Evolutionary conservation across 2,113 vertebrate species (phyloP), one percentile per base, ranked within the genome.

Genomic region (Pristiophorus japonicus): DNA sequence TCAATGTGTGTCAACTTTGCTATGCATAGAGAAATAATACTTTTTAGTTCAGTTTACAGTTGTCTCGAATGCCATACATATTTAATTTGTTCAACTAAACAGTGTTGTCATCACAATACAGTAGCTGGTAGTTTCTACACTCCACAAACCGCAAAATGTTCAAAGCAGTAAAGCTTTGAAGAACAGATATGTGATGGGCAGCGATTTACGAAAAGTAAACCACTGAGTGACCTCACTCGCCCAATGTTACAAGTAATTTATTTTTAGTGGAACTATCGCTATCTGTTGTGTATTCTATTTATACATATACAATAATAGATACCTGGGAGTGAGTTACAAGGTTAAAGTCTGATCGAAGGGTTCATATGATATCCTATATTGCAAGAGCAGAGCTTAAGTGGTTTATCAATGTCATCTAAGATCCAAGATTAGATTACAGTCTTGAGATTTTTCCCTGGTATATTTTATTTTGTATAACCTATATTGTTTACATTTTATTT

Each of bases 271-370:
- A 70, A 47, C 66, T 70, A 73, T 94, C 66, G 22, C 93, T 94
- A 73, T 94, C 93, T 94, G 93, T 94, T 94, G 65, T 90, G 27
- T 94, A 70, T 70, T 94, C 93, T 94, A 94, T 94, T 94, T 94
- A 73, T 94, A 94, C 65, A 73, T 73, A 51, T 34, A 94, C 66
- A 94, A 94, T 94, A 94, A 94, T 94, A 18, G 93, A 70, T 94
- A 94, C 65, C 93, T 94, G 66, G 93, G 93, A 47, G 42, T 94
- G 38, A 70, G 93, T 94, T 94, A 94, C 93, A 94, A 94, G 93
- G 93, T 94, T 94, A 70, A 65, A 73, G 22, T 94, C 93, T 94
- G 66, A 70, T 70, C 66, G 63, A 38, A 70, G 93, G 92, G 66
- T 73, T 94, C 66, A 70, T 51, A 30, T 67, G 93, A 94, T 70